These are phyloP conservation scores for Tuta absoluta DNA, from an alignment of 2,888 invertebrate genomes.

Conservation along the genomic window DNA sequence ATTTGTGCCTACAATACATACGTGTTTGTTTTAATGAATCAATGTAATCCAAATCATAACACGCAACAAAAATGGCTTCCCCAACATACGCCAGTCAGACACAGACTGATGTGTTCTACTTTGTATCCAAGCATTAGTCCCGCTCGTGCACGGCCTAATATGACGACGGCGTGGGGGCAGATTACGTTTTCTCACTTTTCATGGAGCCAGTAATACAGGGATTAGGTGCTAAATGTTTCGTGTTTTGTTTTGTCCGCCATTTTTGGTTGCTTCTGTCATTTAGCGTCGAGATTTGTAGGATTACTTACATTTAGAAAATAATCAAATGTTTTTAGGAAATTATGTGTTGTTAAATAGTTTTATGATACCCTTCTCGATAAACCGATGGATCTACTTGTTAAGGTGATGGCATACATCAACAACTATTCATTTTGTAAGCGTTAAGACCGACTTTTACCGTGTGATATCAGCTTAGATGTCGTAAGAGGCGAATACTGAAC, in stretches of 20 bases:
- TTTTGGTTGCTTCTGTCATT: not conserved
- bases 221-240: conserved; percentile 9
- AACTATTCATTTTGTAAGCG: too few species aligned
- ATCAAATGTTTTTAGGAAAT: too few species aligned
- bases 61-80: conserved; percentile 10
- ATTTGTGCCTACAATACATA: too few species aligned
- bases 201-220: conserved; percentile 6
- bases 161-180: conserved; percentile 2
- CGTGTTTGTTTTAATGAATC: too few species aligned
- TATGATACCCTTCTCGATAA: too few species aligned
- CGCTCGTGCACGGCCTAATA: conserved; percentile 14
- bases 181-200: conserved; percentile 15
- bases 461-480: too few species aligned
- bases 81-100: not conserved
- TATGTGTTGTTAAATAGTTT: too few species aligned
- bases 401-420: too few species aligned
- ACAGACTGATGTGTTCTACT: not conserved
- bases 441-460: too few species aligned
- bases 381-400: too few species aligned
- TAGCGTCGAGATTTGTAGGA: not conserved
- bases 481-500: too few species aligned
- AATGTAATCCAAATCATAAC: not conserved
- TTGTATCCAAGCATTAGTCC: conserved; percentile 8
- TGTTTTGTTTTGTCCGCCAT: conserved; percentile 7
- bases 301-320: too few species aligned